Evolutionary conservation across 2,888 invertebrate species (phyloP).

Genomic region (Trissonchulus latispiculum): DNA sequence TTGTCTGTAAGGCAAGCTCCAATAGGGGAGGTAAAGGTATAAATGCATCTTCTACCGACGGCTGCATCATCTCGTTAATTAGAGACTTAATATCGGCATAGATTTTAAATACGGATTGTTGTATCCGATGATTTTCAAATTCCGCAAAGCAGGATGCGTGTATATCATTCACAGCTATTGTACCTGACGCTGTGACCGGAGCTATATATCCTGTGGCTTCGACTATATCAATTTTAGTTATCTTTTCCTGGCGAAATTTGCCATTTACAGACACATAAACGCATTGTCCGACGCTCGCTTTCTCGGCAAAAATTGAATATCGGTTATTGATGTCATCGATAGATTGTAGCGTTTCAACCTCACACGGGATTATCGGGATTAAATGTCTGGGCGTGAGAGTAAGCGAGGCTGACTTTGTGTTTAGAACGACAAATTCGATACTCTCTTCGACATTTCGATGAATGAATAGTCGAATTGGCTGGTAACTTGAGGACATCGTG

Average conservation of each 20-base stretch:
- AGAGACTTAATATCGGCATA: too few species aligned
- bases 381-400: not conserved
- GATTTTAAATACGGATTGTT: not conserved
- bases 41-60: too few species aligned
- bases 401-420: not conserved
- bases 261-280: not conserved
- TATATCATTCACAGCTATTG: conserved; percentile 10
- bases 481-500: not conserved
- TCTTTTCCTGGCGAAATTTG: not conserved
- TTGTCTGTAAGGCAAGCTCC: too few species aligned
- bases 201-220: not conserved
- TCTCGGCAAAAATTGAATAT: not conserved
- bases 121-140: conserved; percentile 1
- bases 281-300: not conserved
- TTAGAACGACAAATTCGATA: not conserved
- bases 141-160: conserved; percentile 1
- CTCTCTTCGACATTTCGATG: not conserved
- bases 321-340: not conserved
- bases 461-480: not conserved
- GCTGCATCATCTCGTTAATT: too few species aligned
- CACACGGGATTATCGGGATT: not conserved
- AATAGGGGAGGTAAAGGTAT: too few species aligned
- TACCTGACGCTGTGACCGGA: conserved; percentile 8
- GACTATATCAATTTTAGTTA: not conserved
- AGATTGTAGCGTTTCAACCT: not conserved